A percentile compares a stretch with the other conserved stretches of the same genome.
These are phyloP conservation scores for Phymastichus coffea DNA, from an alignment of 1,140 invertebrate genomes.

Conservation along the genomic window DNA sequence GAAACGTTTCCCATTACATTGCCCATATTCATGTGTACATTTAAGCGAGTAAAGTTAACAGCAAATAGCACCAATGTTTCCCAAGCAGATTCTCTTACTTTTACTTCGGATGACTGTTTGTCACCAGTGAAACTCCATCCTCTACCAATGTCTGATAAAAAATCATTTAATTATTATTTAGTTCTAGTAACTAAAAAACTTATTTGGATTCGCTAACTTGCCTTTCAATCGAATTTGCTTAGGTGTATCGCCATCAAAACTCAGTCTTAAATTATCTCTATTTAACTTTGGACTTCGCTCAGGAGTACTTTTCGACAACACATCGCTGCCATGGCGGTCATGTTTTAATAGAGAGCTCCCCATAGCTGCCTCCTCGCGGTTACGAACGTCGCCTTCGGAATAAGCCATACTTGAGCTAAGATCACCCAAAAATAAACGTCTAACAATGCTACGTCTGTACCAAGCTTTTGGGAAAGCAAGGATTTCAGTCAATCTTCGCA, in stretches of 20 bases:
- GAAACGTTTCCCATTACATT: conserved; percentile 97
- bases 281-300: conserved; percentile 55
- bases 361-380: conserved; percentile 50
- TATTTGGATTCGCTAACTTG: too few relatives aligned
- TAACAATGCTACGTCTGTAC: conserved; percentile 90
- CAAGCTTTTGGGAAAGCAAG: conserved; percentile 97
- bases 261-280: conserved; percentile 59
- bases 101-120: conserved; percentile 56
- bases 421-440: conserved; percentile 91
- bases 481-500: conserved; percentile 95
- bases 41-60: conserved; percentile 91
- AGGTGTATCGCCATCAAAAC: conserved; percentile 55
- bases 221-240: conserved; percentile 57
- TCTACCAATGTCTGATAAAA: conserved; percentile 52
- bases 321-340: conserved; percentile 42
- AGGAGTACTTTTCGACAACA: conserved; percentile 48
- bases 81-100: conserved; percentile 72
- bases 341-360: conserved; percentile 49
- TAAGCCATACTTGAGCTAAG: conserved; percentile 61
- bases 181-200: too few relatives aligned
- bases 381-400: conserved; percentile 55
- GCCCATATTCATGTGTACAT: conserved; percentile 98
- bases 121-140: conserved; percentile 57
- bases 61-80: conserved; percentile 94
- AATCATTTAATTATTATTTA: conserved; percentile 21